These are phyloP conservation scores for Grallaria varia DNA, from an alignment of 2,113 vertebrate genomes.

Conservation along the genomic window DNA sequence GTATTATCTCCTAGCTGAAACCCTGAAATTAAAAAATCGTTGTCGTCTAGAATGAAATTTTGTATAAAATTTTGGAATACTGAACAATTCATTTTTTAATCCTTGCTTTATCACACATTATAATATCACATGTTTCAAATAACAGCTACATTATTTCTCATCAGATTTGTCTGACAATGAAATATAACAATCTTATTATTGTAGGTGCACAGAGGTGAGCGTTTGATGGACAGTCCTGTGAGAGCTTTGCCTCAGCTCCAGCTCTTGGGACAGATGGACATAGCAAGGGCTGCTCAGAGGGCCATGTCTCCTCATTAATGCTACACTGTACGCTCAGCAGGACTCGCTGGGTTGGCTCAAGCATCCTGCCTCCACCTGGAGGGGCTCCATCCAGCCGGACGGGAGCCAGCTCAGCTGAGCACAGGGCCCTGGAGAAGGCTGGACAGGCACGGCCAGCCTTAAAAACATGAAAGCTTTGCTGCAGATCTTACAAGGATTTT, in stretches of 20 bases:
- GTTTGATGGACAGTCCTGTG: neutral
- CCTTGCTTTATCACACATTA: neutral
- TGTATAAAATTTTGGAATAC: neutral
- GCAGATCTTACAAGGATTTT: neutral
- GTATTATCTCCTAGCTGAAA: neutral
- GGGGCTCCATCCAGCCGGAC: neutral
- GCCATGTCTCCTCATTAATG: neutral
- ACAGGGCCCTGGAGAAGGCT: neutral
- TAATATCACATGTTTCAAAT: neutral
- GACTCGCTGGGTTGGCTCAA: neutral
- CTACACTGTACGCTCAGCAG: neutral
- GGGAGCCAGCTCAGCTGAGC: neutral
- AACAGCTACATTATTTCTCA: neutral
- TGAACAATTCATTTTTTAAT: neutral
- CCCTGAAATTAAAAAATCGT: neutral
- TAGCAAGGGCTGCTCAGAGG: neutral
- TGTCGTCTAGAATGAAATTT: neutral
- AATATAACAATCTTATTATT: neutral
- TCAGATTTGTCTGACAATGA: neutral
- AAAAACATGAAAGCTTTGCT: neutral
- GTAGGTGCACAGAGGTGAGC: neutral
- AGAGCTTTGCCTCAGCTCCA: neutral
- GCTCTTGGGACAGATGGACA: neutral
- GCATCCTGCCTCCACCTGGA: neutral
- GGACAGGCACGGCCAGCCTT: neutral